These are phyloP conservation scores for Phenganax stokvisi DNA, from an alignment of 92 coral and sea anemone genomes.

Conservation along the genomic window DNA sequence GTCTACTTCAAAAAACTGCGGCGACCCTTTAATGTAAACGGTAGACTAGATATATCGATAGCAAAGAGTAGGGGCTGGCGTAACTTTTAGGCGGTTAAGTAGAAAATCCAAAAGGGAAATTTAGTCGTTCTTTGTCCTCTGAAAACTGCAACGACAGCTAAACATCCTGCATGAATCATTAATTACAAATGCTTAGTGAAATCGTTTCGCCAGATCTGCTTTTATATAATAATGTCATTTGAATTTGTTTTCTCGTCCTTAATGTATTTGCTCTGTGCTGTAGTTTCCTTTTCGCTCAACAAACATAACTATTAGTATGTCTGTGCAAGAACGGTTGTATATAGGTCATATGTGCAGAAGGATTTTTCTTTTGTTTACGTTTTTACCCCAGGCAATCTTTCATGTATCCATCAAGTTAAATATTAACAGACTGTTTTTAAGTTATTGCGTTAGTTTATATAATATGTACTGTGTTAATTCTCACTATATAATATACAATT, in stretches of 20 bases:
- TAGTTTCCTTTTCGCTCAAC: background rate
- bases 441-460: background rate
- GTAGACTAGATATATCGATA: background rate
- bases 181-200: slow-evolving; percentile 15
- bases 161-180: slow-evolving; percentile 41
- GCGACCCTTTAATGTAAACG: background rate
- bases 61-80: background rate
- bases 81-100: background rate
- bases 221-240: background rate
- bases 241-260: background rate
- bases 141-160: slow-evolving; percentile 42
- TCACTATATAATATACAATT: background rate
- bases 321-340: background rate
- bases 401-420: slow-evolving; percentile 20
- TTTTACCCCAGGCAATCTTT: slow-evolving; percentile 23
- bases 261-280: background rate
- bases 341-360: slow-evolving; percentile 10
- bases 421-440: slow-evolving; percentile 13
- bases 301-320: background rate
- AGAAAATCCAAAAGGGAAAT: background rate
- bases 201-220: background rate
- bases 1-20: background rate
- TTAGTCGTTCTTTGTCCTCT: slow-evolving; percentile 13
- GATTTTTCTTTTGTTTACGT: slow-evolving; percentile 35
- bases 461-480: background rate